A percentile compares a stretch with the other conserved stretches of the same genome.
These are phyloP conservation scores for Spea multiplicata DNA, from an alignment of 2,113 vertebrate genomes.

Conservation along the genomic window DNA sequence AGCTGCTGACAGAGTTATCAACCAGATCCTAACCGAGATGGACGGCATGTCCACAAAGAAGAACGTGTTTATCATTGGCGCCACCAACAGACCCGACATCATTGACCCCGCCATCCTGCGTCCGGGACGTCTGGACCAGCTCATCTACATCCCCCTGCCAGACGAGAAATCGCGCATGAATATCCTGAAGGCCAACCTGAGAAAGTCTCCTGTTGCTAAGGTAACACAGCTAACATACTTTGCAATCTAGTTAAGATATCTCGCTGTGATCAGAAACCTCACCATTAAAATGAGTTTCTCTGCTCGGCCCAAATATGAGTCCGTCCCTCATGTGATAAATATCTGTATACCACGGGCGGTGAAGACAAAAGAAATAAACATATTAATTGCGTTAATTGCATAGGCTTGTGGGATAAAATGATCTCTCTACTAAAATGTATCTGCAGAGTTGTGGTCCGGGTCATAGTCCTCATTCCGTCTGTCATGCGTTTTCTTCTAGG, in stretches of 20 bases:
- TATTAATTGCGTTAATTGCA: too few species aligned
- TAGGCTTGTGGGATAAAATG: too few species aligned
- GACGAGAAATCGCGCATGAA: constrained; percentile 96
- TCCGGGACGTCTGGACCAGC: constrained; percentile 93
- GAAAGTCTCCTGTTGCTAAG: constrained; percentile 97
- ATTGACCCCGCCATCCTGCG: constrained; percentile 96
- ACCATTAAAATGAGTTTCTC: too few species aligned
- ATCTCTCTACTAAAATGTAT: too few species aligned
- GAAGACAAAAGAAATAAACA: too few species aligned
- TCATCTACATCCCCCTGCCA: constrained; percentile 96
- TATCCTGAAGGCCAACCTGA: constrained; percentile 95
- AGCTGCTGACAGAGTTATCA: constrained; percentile 94
- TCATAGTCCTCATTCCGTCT: background rate
- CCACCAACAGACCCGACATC: constrained; percentile 97
- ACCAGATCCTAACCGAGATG: constrained; percentile 98
- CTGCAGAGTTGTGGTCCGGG: background rate
- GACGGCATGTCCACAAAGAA: constrained; percentile 99
- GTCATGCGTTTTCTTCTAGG: constrained; percentile 62
- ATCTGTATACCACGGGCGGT: too few species aligned
- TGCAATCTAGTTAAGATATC: too few species aligned
- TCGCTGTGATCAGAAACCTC: too few species aligned
- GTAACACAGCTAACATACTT: constrained; percentile 50
- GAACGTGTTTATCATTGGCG: constrained; percentile 97
- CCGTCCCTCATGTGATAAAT: too few species aligned
- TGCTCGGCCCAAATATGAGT: too few species aligned